phyloP scores from a whole-genome alignment of 2,888 invertebrate species.

The Torymus tubicola region DNA sequence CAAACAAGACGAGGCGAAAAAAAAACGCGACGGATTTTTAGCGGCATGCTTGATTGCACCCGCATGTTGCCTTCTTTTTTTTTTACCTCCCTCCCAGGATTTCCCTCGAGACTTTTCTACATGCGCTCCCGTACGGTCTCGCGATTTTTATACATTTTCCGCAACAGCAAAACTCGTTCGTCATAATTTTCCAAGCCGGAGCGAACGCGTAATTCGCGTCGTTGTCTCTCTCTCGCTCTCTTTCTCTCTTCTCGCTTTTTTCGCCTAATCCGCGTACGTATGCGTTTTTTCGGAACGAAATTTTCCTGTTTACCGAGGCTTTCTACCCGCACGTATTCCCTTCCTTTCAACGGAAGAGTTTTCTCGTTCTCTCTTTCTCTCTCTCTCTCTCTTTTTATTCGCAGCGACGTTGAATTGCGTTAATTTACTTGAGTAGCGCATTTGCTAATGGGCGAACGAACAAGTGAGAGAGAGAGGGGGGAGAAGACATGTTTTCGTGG shows the following conservation, averaged over 20 bases:
- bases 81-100: neutral
- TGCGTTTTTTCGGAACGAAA: too few relatives aligned
- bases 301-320: too few relatives aligned
- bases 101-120: constrained; percentile 29
- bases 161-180: constrained; percentile 55
- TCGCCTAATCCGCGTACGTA: neutral
- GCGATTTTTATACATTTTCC: constrained; percentile 30
- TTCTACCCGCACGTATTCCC: too few relatives aligned
- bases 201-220: neutral
- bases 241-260: constrained; percentile 1
- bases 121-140: neutral
- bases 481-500: constrained; percentile 8
- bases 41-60: constrained; percentile 8
- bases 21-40: constrained; percentile 1
- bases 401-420: constrained; percentile 11
- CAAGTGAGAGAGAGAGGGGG: constrained; percentile 41
- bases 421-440: constrained; percentile 34
- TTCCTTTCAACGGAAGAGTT: neutral
- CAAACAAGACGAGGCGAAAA: too few relatives aligned
- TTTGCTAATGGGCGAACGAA: constrained; percentile 43
- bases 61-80: neutral
- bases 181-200: constrained; percentile 63
- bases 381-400: constrained; percentile 13
- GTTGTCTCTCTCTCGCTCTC: neutral
- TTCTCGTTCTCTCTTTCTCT: neutral